These are phyloP conservation scores for Standfussiana lucernea DNA, from an alignment of 2,888 invertebrate species.

Conservation along the genomic window DNA sequence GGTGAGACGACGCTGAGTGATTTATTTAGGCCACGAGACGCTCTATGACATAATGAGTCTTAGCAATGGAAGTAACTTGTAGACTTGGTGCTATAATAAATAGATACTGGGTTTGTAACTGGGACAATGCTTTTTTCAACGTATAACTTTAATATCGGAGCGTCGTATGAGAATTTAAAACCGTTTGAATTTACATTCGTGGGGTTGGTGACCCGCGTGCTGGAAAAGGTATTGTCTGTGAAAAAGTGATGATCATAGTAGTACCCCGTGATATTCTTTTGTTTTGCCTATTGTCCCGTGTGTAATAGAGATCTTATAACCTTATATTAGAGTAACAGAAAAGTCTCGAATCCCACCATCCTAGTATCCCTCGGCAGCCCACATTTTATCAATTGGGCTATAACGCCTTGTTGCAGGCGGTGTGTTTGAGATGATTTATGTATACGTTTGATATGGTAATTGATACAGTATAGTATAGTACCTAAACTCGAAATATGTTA, in stretches of 20 bases:
- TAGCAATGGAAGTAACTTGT: conserved; percentile 4
- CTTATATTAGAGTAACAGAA: background rate
- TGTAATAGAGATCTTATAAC: background rate
- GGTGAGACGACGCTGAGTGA: background rate
- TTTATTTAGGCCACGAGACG: conserved; percentile 38
- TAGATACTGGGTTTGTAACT: background rate
- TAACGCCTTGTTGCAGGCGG: background rate
- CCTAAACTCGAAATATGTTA: background rate
- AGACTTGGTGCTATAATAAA: background rate
- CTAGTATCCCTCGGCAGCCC: too few species aligned
- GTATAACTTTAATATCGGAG: background rate
- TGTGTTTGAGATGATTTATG: background rate
- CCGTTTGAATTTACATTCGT: background rate
- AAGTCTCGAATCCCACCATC: background rate
- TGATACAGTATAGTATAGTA: too few species aligned
- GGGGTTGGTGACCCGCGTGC: background rate
- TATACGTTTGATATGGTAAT: background rate
- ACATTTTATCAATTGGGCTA: background rate
- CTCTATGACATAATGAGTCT: conserved; percentile 27
- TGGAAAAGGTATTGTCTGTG: background rate
- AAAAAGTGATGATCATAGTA: too few species aligned
- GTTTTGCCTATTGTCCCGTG: background rate
- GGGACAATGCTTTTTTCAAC: background rate
- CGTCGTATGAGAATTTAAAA: background rate
- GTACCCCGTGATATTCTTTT: conserved; percentile 5